Conservation (phyloP, 2,113 vertebrate genomes). For the Gymnarchus niloticus region DNA sequence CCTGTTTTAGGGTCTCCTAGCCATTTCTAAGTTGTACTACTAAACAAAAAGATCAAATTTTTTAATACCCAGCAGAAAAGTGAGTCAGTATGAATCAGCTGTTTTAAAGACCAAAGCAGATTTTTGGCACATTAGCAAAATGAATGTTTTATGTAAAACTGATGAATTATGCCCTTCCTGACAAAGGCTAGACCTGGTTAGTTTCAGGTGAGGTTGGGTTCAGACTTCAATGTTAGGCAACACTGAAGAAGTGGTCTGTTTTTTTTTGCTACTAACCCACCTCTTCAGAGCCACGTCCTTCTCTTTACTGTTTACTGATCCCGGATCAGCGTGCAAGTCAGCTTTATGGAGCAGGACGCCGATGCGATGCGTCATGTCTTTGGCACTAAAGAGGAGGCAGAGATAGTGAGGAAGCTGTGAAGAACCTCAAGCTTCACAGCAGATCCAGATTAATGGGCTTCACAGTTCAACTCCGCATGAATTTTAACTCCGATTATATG, state of each 20-base stretch:
- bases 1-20: background rate
- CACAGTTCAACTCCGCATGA: background rate
- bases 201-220: background rate
- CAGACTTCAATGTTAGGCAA: background rate
- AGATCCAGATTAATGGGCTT: background rate
- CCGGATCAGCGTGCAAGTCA: conserved; percentile 66
- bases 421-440: background rate
- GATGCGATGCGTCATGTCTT: conserved; percentile 89
- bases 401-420: background rate
- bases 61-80: background rate
- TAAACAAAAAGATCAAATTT: background rate
- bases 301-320: conserved; percentile 63
- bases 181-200: background rate
- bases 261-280: conserved; percentile 50
- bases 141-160: background rate
- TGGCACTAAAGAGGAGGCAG: conserved; percentile 62
- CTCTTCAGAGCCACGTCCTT: conserved; percentile 63
- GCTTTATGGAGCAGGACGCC: conserved; percentile 83
- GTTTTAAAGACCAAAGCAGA: background rate
- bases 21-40: too few species aligned
- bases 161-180: too few species aligned
- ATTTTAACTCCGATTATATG: background rate
- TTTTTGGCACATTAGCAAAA: background rate
- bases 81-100: background rate
- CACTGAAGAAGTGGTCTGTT: background rate